Evolutionary conservation across 2,113 vertebrate genomes (phyloP), one percentile per base, ranked within the genome.

Genomic region (Corythornis cristatus): DNA sequence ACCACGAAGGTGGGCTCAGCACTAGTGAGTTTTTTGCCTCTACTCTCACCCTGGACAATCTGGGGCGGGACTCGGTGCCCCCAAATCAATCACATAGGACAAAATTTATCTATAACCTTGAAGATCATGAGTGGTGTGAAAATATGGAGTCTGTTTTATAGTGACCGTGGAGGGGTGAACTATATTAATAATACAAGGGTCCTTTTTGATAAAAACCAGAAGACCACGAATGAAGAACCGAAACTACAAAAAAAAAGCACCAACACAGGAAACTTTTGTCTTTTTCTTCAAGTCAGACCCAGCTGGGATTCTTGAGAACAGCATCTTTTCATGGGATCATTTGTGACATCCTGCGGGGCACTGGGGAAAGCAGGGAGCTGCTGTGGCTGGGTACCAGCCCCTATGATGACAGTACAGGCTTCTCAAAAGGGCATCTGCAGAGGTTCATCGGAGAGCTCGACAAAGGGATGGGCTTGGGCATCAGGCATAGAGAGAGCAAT

Each of bases 111-210:
- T 99, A 99, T 96, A 99, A 98, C 98, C 98, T 99, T 65, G 99
- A 99, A 97, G 98, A 99, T 93, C 99, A 99, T 4, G 99, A 99
- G 96, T 98, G 98, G 97, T 99, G 99, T 96, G 99, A 99, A 96
- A 99, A 99, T 90, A 99, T 99, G 99, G 99, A 99, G 92, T 99
- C 99, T 7, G 99, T 99, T 98, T 99, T 99, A 98, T 99, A 99
- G 98, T 97, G 96, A 96, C 96, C 51, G 83, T 93, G 95, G 96
- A 95, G 64, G 93, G 83, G 68, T 73, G 96, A 94, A 96, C 96
- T 94, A 57, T 64, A 64, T 96, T 81, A 91, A 95, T 89, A 89
- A 94, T 53, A 95, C 57, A 88, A 96, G 92, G 96, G 94, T 97
- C 97, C 92, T 98, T 97, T 98, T 97, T 98, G 86, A 97, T 93